Evolutionary conservation across 2,113 vertebrate genomes (phyloP).

Genomic region (Actenoides hombroni): DNA sequence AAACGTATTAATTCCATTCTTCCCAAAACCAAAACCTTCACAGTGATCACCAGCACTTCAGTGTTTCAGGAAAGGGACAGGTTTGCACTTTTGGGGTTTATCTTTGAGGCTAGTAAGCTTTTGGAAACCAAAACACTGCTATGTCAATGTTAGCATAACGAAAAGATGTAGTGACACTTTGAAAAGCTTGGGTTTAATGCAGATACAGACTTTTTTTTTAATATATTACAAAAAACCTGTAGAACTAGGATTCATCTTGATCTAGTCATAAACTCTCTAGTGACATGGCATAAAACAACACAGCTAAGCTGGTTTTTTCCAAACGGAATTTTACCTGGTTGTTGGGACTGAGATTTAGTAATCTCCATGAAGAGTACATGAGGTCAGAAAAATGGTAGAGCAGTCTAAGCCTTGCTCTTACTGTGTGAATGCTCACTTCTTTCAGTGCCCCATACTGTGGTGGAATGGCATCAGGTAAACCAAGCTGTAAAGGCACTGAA

Average conservation of each 20-base stretch:
- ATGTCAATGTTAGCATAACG: accelerated
- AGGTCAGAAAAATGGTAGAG: conserved; percentile 88
- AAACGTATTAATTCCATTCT: not conserved
- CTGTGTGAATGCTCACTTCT: conserved; percentile 82
- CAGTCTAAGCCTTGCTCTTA: conserved; percentile 80
- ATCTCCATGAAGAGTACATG: conserved; percentile 86
- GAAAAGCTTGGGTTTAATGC: not conserved
- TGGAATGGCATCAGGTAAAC: conserved; percentile 80
- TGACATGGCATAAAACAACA: not conserved
- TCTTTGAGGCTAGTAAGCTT: not conserved
- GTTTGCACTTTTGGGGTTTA: not conserved
- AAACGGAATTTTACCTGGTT: conserved; percentile 77
- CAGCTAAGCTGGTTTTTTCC: not conserved
- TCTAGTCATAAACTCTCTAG: not conserved
- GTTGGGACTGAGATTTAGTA: conserved; percentile 86
- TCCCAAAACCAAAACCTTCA: not conserved
- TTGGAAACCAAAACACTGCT: not conserved
- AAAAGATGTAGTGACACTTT: not conserved
- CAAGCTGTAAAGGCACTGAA: conserved; percentile 83
- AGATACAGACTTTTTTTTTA: not conserved
- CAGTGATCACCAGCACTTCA: not conserved
- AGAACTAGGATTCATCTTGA: not conserved
- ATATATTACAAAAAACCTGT: not conserved
- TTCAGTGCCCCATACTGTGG: conserved; percentile 82
- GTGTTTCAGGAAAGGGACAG: not conserved